These are phyloP conservation scores for Sceloporus undulatus DNA, from an alignment of 2,113 vertebrate species.

Conservation along the genomic window DNA sequence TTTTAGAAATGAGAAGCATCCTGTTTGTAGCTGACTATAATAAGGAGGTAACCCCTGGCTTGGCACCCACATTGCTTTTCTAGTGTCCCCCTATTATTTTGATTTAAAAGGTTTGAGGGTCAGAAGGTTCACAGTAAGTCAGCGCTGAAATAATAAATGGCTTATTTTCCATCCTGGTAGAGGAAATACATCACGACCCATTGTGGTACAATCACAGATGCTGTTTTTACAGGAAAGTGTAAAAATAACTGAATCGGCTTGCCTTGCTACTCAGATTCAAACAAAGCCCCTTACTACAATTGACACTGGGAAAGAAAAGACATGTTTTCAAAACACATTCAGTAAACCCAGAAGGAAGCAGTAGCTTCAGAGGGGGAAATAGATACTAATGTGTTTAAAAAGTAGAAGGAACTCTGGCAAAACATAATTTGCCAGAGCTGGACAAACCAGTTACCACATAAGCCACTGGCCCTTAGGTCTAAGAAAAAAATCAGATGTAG, in stretches of 20 bases:
- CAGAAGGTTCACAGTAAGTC: constrained; percentile 88
- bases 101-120: constrained; percentile 80
- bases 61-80: constrained; percentile 78
- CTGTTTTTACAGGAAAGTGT: constrained; percentile 96
- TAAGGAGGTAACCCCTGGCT: constrained; percentile 78
- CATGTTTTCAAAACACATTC: constrained; percentile 68
- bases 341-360: constrained; percentile 67
- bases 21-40: constrained; percentile 78
- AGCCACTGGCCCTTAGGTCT: constrained; percentile 54
- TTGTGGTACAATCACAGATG: constrained; percentile 86
- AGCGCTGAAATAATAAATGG: constrained; percentile 94
- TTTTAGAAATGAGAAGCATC: constrained; percentile 80
- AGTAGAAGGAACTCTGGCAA: constrained; percentile 64
- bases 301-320: constrained; percentile 68
- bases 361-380: constrained; percentile 66
- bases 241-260: constrained; percentile 92
- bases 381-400: constrained; percentile 63
- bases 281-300: constrained; percentile 76
- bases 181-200: constrained; percentile 98
- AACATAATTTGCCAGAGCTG: constrained; percentile 70
- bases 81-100: constrained; percentile 82
- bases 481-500: constrained; percentile 38
- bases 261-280: constrained; percentile 75
- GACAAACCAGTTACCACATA: constrained; percentile 46
- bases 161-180: constrained; percentile 93